phyloP scores from a whole-genome alignment of 1,140 invertebrate genomes.

The Agrypnia vestita region DNA sequence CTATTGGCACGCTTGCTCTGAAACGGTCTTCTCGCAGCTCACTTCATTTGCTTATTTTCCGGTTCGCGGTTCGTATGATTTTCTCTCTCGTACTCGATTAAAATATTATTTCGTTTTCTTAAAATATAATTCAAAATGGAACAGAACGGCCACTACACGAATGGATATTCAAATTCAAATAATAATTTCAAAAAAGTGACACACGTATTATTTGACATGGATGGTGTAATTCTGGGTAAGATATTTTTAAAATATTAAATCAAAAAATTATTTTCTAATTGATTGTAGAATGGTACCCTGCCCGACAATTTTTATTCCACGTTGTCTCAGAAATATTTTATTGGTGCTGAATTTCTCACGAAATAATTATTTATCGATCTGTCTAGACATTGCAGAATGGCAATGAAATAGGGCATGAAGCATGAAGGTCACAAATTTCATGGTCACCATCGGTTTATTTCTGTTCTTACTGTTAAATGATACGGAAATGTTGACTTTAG shows the following conservation, averaged over 20 bases:
- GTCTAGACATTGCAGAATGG: no score
- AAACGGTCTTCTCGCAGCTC: conserved; percentile 19
- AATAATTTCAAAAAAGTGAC: conserved; percentile 39
- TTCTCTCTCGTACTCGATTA: conserved; percentile 1
- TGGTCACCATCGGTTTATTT: conserved; percentile 11
- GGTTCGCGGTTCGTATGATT: conserved; percentile 39
- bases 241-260: neutral
- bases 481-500: neutral
- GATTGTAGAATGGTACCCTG: no score
- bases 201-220: conserved; percentile 44
- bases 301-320: neutral
- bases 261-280: neutral
- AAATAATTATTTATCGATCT: no score
- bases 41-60: conserved; percentile 15
- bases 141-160: conserved; percentile 13
- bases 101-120: conserved; percentile 6
- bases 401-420: neutral
- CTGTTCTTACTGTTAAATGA: conserved; percentile 18
- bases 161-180: neutral
- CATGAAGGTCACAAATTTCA: conserved; percentile 21
- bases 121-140: conserved; percentile 27
- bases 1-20: conserved; percentile 27
- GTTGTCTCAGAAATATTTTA: neutral
- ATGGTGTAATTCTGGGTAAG: conserved; percentile 44
- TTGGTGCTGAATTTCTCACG: no score